phyloP scores from a whole-genome alignment of 2,797 vertebrate species.

The Martes flavigula region DNA sequence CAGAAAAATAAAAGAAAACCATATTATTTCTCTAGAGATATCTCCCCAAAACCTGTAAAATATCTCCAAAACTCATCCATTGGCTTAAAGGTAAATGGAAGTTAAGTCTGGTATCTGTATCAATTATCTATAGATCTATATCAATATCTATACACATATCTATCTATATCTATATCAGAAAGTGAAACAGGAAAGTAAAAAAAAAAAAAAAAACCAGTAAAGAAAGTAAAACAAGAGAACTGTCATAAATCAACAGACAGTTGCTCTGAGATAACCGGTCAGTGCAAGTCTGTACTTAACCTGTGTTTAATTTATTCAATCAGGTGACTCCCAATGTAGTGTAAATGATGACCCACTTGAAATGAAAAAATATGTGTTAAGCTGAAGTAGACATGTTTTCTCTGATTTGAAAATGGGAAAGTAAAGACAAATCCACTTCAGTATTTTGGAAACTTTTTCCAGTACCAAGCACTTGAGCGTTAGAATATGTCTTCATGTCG shows the following conservation, averaged over 20 bases:
- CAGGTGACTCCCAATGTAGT: not conserved
- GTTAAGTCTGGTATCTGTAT: not conserved
- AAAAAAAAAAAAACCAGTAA: not conserved
- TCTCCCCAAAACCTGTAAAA: not conserved
- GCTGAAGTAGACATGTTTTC: not conserved
- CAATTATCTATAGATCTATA: not conserved
- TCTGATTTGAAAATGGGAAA: not conserved
- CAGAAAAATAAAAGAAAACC: not conserved
- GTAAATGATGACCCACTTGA: not conserved
- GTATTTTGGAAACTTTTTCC: not conserved
- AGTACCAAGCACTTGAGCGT: not conserved
- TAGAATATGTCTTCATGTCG: not conserved
- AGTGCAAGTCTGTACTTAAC: not conserved
- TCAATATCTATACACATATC: not conserved
- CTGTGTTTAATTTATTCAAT: not conserved
- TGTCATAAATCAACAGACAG: not conserved
- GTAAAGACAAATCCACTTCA: not conserved
- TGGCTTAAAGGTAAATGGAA: not conserved
- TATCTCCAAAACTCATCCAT: not conserved
- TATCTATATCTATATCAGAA: not conserved
- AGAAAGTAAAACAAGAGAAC: not conserved
- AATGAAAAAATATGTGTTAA: not conserved
- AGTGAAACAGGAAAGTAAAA: not conserved
- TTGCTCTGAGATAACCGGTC: not conserved
- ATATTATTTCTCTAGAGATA: not conserved